Percentiles rank a stretch among this genome's conserved stretches.
phyloP scores from a whole-genome alignment of 92 coral and sea anemone species.

The Pocillopora grandis region DNA sequence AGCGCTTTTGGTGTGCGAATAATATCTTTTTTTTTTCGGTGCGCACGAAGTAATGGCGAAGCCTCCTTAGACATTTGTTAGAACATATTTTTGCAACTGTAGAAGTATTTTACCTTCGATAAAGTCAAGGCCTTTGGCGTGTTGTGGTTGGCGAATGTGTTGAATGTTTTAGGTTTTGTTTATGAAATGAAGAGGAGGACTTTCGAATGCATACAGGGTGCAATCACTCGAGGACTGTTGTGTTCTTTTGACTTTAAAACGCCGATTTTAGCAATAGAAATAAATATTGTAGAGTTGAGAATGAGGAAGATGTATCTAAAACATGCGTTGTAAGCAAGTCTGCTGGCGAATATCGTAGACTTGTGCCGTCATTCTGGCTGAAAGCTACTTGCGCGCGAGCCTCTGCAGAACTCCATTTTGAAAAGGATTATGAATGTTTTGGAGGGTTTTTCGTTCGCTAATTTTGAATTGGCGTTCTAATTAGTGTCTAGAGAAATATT shows the following conservation, averaged over 20 bases:
- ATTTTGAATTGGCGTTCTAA: not conserved
- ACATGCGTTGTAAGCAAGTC: not conserved
- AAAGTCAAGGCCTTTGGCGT: conserved; percentile 25
- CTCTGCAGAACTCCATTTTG: conserved; percentile 1
- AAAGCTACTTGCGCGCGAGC: not conserved
- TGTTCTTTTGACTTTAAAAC: not conserved
- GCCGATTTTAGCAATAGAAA: not conserved
- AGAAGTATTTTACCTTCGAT: conserved; percentile 18
- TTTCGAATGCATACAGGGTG: conserved; percentile 31
- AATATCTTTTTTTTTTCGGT: conserved; percentile 17
- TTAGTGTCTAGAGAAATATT: not conserved
- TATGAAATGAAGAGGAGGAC: conserved; percentile 36
- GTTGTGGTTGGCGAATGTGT: not conserved
- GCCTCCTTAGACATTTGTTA: not conserved
- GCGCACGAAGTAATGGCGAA: not conserved
- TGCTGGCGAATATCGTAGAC: not conserved
- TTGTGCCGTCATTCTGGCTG: not conserved
- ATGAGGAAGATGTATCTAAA: not conserved
- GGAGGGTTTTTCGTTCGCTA: not conserved
- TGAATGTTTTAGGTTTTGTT: conserved; percentile 21
- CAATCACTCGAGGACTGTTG: not conserved
- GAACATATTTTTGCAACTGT: conserved; percentile 7
- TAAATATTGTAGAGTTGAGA: not conserved
- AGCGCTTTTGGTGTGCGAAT: conserved; percentile 19
- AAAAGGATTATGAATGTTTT: not conserved